Base-by-base conservation (phyloP, 2,888 invertebrate genomes). In the Drosophila pegasa region DNA sequence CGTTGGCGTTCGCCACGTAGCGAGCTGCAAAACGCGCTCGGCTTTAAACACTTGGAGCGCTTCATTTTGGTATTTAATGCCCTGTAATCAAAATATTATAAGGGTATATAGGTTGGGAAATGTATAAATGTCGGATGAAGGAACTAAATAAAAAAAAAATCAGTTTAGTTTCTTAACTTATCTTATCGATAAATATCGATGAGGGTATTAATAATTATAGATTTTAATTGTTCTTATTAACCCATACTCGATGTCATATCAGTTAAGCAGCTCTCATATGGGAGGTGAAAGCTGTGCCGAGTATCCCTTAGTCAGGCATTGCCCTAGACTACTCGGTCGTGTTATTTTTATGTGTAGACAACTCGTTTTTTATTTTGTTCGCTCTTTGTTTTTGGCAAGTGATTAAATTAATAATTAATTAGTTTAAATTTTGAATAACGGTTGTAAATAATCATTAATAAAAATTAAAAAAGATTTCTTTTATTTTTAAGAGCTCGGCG, bases 321-420 rank as follows among this genome's bases (percentile, higher is more conserved):
- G 10, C 33, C 2, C 12, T 29, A 6, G 18, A 47, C 2, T 12
- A 20, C 20, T 2, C n/a, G 6, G 29, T 33, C 33, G 50, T n/a
- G 22, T 62, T 48, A 14, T 18, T 47, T 56, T 59, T 47, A 51
- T 56, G 48, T 64, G 58, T 29, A 27, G 16, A 3, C 50, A 58
- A 76, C 79, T 79, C 59, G 75, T 69, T 74, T 68, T 69, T 57
- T 60, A 47, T 51, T 48, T 27, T 16, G 43, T 45, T 45, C 43
- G 16, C 50, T 68, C 68, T 77, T 77, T 73, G 70, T 71, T 79
- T 75, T 78, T 75, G 81, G 62, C 78, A 80, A 78, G 78, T 86
- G 88, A 88, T 89, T 89, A 88, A 89, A 89, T 89, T 84, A 90
- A 86, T 88, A 89, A 89, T 89, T 90, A 90, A 90, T 90, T 90